Percentiles rank a stretch among this genome's conserved stretches.
Conservation (phyloP, 2,797 vertebrate genomes). For the Parauchenoglanis punctatus region DNA sequence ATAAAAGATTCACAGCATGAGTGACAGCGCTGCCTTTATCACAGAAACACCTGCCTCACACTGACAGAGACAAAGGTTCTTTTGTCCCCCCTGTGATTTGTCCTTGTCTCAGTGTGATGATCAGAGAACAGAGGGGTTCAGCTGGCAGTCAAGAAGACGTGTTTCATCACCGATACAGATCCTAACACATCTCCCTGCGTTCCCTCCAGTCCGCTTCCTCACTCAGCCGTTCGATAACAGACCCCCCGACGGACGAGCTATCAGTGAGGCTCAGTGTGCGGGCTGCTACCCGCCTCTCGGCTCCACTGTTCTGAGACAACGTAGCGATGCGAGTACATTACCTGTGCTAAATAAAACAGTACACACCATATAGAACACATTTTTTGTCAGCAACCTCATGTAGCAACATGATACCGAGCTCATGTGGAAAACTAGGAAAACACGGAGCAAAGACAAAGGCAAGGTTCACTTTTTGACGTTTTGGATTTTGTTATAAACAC, state of each 20-base stretch:
- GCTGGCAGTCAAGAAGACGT: constrained; percentile 2
- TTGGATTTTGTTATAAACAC: neutral
- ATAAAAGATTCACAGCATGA: neutral
- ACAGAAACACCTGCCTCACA: neutral
- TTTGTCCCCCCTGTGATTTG: constrained; percentile 23
- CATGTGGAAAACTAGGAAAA: neutral
- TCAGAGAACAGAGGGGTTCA: constrained; percentile 23
- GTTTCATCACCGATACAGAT: constrained; percentile 28
- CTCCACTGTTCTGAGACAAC: neutral
- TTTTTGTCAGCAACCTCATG: neutral
- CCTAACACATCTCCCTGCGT: constrained; percentile 16
- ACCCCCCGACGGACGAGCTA: constrained; percentile 27
- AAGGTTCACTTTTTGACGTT: neutral
- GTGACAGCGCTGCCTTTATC: neutral
- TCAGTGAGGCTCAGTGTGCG: constrained; percentile 26
- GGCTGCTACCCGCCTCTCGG: neutral
- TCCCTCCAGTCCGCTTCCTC: constrained; percentile 10
- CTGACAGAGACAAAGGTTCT: neutral
- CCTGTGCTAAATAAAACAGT: neutral
- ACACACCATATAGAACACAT: neutral
- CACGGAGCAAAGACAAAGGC: neutral
- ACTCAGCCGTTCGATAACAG: constrained; percentile 31
- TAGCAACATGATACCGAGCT: neutral
- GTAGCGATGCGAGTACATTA: neutral
- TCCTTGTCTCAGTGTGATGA: constrained; percentile 20